A percentile compares a stretch with the other conserved stretches of the same genome.
Evolutionary conservation across 2,888 invertebrate genomes (phyloP).

Genomic region (Silvanus unidentatus): DNA sequence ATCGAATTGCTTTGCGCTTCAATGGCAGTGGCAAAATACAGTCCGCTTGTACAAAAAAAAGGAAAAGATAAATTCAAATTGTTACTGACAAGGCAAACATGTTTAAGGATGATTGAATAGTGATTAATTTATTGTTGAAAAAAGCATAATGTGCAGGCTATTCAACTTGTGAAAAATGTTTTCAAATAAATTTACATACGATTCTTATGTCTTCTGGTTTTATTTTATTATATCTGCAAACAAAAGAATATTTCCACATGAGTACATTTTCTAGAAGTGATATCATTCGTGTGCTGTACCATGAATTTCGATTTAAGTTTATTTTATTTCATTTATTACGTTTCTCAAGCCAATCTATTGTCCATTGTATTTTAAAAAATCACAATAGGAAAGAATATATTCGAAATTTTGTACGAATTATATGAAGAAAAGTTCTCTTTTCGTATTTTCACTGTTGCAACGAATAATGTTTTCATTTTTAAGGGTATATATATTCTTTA

Average conservation of each 20-base stretch:
- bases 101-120: no score
- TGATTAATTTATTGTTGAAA: no score
- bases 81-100: no score
- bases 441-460: no score
- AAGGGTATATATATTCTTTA: no score
- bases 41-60: no score
- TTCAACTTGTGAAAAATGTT: not conserved
- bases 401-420: not conserved
- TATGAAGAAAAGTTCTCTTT: not conserved
- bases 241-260: not conserved
- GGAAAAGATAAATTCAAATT: no score
- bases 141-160: not conserved
- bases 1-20: no score
- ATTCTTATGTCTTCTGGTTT: not conserved
- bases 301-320: constrained; percentile 2
- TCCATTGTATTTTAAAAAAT: not conserved
- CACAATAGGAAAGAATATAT: not conserved
- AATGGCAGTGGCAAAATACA: no score
- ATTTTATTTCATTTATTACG: not conserved
- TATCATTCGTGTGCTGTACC: not conserved
- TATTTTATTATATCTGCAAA: not conserved
- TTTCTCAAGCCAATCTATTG: constrained; percentile 1
- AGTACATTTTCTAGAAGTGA: constrained; percentile 1
- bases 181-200: constrained; percentile 1
- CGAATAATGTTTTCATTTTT: no score